Percentiles rank a stretch among this genome's conserved stretches.
phyloP scores from a whole-genome alignment of 1,140 invertebrate genomes.

The Phthorimaea operculella region DNA sequence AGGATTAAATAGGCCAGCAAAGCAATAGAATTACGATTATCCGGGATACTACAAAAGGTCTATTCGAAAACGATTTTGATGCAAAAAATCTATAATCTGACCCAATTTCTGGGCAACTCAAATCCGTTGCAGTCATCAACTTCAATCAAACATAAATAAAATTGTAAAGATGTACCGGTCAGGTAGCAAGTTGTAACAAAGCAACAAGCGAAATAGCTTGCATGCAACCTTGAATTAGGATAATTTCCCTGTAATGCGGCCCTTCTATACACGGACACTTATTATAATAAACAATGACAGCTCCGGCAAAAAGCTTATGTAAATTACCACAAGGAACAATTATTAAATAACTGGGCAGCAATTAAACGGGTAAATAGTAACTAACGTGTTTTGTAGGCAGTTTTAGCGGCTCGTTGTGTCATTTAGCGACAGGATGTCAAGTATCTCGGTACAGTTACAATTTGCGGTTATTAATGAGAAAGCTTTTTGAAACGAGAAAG shows the following conservation, averaged over 20 bases:
- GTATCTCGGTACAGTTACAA: neutral
- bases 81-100: too few species aligned
- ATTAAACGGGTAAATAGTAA: slow-evolving; percentile 24
- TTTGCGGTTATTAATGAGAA: neutral
- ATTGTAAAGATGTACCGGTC: neutral
- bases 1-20: too few species aligned
- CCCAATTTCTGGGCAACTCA: too few species aligned
- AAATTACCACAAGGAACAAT: slow-evolving; percentile 21
- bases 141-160: too few species aligned
- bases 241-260: slow-evolving; percentile 31
- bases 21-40: too few species aligned
- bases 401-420: neutral
- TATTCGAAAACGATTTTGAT: too few species aligned
- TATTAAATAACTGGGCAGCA: slow-evolving; percentile 31
- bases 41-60: too few species aligned
- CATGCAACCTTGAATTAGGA: slow-evolving; percentile 39
- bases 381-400: neutral
- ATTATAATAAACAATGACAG: slow-evolving; percentile 40
- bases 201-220: slow-evolving; percentile 15
- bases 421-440: neutral
- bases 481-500: neutral
- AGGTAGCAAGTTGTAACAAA: neutral
- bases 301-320: slow-evolving; percentile 37
- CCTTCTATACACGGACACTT: slow-evolving; percentile 25
- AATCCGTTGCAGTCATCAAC: too few species aligned